These are phyloP conservation scores for Manacus vitellinus DNA, from an alignment of 2,113 vertebrate species.

Conservation along the genomic window DNA sequence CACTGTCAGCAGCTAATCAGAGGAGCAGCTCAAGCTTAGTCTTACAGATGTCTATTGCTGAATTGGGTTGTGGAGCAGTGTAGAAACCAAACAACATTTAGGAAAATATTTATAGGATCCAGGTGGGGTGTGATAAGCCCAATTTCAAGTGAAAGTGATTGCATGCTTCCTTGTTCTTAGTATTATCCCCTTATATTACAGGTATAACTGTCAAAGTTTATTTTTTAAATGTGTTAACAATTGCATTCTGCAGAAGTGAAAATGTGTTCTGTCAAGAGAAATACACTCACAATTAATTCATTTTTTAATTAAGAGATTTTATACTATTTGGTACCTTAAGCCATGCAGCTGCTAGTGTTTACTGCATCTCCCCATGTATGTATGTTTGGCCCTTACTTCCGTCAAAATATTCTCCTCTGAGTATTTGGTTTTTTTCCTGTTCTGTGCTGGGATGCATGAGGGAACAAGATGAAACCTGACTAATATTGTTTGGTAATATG, in stretches of 20 bases:
- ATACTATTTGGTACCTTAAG: slow-evolving; percentile 25
- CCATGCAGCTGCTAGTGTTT: slow-evolving; percentile 58
- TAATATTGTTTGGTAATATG: slow-evolving; percentile 59
- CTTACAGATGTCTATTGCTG: background rate
- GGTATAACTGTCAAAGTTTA: background rate
- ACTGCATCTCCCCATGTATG: background rate
- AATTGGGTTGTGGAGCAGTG: background rate
- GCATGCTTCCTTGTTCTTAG: background rate
- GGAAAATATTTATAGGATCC: slow-evolving; percentile 34
- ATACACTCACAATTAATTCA: slow-evolving; percentile 32
- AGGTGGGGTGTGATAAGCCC: background rate
- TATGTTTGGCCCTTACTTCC: slow-evolving; percentile 19
- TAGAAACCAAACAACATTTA: background rate
- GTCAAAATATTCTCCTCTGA: slow-evolving; percentile 4
- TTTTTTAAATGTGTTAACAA: background rate
- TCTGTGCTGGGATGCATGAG: background rate
- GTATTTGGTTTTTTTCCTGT: slow-evolving; percentile 24
- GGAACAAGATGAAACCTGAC: slow-evolving; percentile 34
- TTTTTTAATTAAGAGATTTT: slow-evolving; percentile 62
- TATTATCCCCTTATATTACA: background rate
- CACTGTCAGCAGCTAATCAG: background rate
- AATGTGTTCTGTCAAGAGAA: slow-evolving; percentile 5
- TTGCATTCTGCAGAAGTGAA: background rate
- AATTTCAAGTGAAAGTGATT: background rate
- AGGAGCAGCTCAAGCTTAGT: background rate